phyloP scores from a whole-genome alignment of 64 coral and sea anemone species.

The Orbicella faveolata region DNA sequence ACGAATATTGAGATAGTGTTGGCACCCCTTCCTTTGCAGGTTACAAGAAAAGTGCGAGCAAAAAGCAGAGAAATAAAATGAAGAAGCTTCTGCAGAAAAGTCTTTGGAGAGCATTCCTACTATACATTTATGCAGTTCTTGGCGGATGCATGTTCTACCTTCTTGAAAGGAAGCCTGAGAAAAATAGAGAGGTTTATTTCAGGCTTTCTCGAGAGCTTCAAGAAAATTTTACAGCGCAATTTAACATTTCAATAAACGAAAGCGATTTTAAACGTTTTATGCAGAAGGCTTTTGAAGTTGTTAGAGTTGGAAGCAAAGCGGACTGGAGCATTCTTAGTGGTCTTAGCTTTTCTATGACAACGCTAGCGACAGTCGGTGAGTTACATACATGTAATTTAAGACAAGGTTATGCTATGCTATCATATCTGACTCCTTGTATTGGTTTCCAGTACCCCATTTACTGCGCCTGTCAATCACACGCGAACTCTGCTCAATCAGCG shows the following conservation, averaged over 20 bases:
- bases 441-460: too few species aligned
- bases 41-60: too few species aligned
- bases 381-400: not conserved
- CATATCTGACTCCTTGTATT: too few species aligned
- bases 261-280: constrained; percentile 39
- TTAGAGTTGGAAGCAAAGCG: not conserved
- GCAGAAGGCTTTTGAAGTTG: not conserved
- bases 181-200: not conserved
- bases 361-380: constrained; percentile 44
- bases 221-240: constrained; percentile 4
- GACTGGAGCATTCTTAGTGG: constrained; percentile 33
- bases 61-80: not conserved
- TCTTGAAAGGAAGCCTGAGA: constrained; percentile 30
- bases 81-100: constrained; percentile 24
- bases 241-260: constrained; percentile 25
- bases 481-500: too few species aligned
- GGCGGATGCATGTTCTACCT: constrained; percentile 17
- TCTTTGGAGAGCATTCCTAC: not conserved
- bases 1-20: too few species aligned
- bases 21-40: too few species aligned
- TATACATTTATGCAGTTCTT: constrained; percentile 22
- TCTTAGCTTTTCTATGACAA: constrained; percentile 14
- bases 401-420: too few species aligned
- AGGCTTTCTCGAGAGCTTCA: constrained; percentile 11
- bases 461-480: too few species aligned